A percentile compares a stretch with the other conserved stretches of the same genome.
Conservation (phyloP, 2,888 invertebrate species). For the Oxyteleia sp. region DNA sequence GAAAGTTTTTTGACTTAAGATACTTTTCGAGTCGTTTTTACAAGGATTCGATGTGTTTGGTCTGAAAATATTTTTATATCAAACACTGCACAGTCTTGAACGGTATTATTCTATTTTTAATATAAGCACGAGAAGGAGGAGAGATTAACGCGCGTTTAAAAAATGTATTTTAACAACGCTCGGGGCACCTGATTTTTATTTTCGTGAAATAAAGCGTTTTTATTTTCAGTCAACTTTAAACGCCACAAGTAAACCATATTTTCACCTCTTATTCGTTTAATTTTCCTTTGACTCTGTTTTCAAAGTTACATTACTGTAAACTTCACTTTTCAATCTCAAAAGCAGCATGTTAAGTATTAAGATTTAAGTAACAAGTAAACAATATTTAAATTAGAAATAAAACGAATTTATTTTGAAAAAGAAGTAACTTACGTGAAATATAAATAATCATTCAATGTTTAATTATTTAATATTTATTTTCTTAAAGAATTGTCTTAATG, state of each 20-base stretch:
- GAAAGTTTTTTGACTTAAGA: not conserved
- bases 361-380: too few species aligned
- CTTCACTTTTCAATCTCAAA: too few species aligned
- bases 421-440: too few species aligned
- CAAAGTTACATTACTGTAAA: not conserved
- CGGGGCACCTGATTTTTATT: not conserved
- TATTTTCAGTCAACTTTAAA: not conserved
- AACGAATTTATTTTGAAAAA: too few species aligned
- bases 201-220: not conserved
- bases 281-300: not conserved
- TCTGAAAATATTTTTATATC: not conserved
- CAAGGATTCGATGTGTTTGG: not conserved
- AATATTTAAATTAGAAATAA: too few species aligned
- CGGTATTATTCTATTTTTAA: not conserved
- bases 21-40: not conserved
- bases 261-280: not conserved
- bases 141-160: not conserved
- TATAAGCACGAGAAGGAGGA: not conserved
- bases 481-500: too few species aligned
- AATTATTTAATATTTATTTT: too few species aligned
- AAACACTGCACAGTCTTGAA: not conserved
- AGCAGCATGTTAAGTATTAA: too few species aligned
- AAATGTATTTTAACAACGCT: not conserved
- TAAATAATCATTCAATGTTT: too few species aligned
- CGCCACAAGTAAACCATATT: not conserved